Evolutionary conservation across 2,888 invertebrate species (phyloP), one percentile per base, ranked within the genome.

Genomic region (Galeruca laticollis): DNA sequence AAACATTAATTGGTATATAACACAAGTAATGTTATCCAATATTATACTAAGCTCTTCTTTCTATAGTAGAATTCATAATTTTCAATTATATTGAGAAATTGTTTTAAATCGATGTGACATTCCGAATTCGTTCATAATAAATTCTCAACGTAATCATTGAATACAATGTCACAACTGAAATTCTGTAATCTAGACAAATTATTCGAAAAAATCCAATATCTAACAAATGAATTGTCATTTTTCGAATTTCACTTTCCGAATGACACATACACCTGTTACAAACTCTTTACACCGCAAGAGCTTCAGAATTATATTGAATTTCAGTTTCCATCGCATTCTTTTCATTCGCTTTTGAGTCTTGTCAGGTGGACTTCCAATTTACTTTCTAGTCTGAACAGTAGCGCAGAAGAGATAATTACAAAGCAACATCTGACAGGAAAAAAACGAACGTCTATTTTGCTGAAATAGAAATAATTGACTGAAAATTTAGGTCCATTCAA

Each of bases 201-300:
- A 47, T 47, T 35, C 26, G 40, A 54, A 40, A 9, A 15, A 15
- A 8, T 51, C 9, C 31, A 40, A 56, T 63, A 63, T 63, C 10
- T 20, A 20, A 63, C 57, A 43, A 65, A 65, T 56, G 56, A 57
- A 65, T 56, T 56, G 43, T 57, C 18, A 56, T 43, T 56, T 63
- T 26, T 13, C 51, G 18, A 31, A 37, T 56, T 64, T 31, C 47
- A 57, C 64, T 64, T 64, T 56, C 47, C 33, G n/a, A 54, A 65
- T 65, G 33, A 47, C 56, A 57, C 35, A 20, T 57, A 57, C 65
- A 65, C 65, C 65, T 65, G 65, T 47, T 65, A 47, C 64, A 43
- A 40, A 20, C 37, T 35, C 35, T 56, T 40, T 31, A 54, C 26
- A 31, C 54, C 54, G 21, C 54, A 47, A 57, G 56, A 65, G 31